Conservation (phyloP, 2,888 invertebrate genomes). For the Drymonia ruficornis region DNA sequence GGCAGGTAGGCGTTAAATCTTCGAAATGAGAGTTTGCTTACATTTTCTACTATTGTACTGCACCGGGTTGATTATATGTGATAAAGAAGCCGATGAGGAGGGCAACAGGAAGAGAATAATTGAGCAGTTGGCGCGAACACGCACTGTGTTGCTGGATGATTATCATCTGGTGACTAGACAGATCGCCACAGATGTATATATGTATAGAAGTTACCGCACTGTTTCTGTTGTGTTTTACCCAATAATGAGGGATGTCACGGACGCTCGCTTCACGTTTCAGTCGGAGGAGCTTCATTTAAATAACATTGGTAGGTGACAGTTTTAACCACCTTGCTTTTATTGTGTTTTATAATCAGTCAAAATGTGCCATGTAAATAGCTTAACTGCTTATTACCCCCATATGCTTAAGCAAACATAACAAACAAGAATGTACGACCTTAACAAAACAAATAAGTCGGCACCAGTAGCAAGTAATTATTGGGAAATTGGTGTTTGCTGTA, state of each 20-base stretch:
- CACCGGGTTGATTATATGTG: slow-evolving; percentile 61
- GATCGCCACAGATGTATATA: slow-evolving; percentile 75
- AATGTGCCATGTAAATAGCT: too few species aligned
- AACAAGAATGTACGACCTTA: too few species aligned
- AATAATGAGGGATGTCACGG: slow-evolving; percentile 68
- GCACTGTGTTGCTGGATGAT: slow-evolving; percentile 68
- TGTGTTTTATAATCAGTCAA: background rate
- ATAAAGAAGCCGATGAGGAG: slow-evolving; percentile 68
- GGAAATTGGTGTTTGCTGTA: too few species aligned
- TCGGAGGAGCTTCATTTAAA: slow-evolving; percentile 80
- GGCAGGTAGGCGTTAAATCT: slow-evolving; percentile 55
- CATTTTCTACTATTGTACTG: slow-evolving; percentile 64
- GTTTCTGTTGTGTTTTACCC: slow-evolving; percentile 77
- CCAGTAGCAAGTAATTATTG: too few species aligned
- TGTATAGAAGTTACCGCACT: slow-evolving; percentile 76
- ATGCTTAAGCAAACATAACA: too few species aligned
- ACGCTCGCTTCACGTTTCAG: slow-evolving; percentile 78
- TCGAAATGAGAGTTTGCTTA: slow-evolving; percentile 62
- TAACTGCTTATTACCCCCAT: too few species aligned
- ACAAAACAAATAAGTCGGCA: too few species aligned
- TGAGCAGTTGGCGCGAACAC: slow-evolving; percentile 69
- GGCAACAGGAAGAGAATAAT: slow-evolving; percentile 67
- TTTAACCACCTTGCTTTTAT: slow-evolving; percentile 6
- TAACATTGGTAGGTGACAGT: slow-evolving; percentile 71
- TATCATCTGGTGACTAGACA: slow-evolving; percentile 76